Percentiles rank a stretch among this genome's conserved stretches.
Evolutionary conservation across 2,888 invertebrate species (phyloP).

Genomic region (Alitta virens): DNA sequence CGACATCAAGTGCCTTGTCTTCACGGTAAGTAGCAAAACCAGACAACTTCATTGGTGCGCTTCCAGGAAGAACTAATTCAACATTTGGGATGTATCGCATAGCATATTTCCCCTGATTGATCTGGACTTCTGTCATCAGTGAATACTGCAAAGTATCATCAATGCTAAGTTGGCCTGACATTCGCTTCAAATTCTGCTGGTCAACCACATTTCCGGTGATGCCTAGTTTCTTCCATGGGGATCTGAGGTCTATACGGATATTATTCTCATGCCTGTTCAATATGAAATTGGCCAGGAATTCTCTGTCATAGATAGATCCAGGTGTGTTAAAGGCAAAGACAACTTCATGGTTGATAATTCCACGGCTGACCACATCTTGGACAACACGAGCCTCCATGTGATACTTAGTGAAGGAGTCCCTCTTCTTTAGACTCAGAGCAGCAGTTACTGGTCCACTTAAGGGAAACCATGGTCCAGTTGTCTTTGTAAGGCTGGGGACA

Average conservation of each 20-base stretch:
- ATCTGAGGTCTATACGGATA: slow-evolving; percentile 18
- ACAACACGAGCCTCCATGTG: slow-evolving; percentile 39
- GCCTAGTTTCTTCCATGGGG: slow-evolving; percentile 29
- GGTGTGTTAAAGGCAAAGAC: slow-evolving; percentile 73
- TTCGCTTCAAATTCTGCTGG: slow-evolving; percentile 3
- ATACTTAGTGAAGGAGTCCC: slow-evolving; percentile 45
- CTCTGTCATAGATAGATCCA: slow-evolving; percentile 71
- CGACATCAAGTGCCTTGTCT: slow-evolving; percentile 14
- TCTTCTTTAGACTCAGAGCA: slow-evolving; percentile 35
- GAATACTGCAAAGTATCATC: slow-evolving; percentile 26
- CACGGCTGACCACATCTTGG: neutral
- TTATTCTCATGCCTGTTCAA: slow-evolving; percentile 27
- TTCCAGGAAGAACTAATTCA: neutral
- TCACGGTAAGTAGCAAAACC: slow-evolving; percentile 15
- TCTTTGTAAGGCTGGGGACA: slow-evolving; percentile 64
- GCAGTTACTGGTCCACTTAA: slow-evolving; percentile 47
- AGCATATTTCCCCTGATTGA: neutral
- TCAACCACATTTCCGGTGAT: neutral
- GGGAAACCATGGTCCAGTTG: slow-evolving; percentile 49
- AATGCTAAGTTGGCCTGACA: neutral
- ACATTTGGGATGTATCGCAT: slow-evolving; percentile 2
- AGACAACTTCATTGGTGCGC: neutral
- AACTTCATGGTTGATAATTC: slow-evolving; percentile 3
- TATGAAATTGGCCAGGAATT: slow-evolving; percentile 56
- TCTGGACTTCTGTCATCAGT: slow-evolving; percentile 35